phyloP scores from a whole-genome alignment of 2,888 invertebrate species.

The Drosophila incognita region DNA sequence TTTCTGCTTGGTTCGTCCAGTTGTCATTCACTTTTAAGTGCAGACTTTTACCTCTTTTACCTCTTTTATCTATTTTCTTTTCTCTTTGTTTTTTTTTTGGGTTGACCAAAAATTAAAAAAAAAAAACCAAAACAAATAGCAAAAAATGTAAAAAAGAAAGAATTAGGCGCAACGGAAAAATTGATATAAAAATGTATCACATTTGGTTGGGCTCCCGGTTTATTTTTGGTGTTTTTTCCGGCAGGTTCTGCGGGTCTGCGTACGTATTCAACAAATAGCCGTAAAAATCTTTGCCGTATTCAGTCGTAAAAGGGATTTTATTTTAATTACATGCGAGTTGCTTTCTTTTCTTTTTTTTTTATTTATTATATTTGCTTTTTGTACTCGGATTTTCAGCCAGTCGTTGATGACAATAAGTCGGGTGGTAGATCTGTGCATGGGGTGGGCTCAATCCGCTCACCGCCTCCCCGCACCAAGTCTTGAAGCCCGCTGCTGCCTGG shows the following conservation, averaged over 20 bases:
- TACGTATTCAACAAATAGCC: slow-evolving; percentile 62
- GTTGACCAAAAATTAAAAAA: slow-evolving; percentile 23
- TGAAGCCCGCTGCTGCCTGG: slow-evolving; percentile 13
- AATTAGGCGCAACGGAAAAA: slow-evolving; percentile 49
- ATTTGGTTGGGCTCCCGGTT: slow-evolving; percentile 31
- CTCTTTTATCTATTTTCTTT: slow-evolving; percentile 9
- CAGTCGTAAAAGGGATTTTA: slow-evolving; percentile 72
- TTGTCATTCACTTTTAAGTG: slow-evolving; percentile 33
- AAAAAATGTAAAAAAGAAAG: neutral
- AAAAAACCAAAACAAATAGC: neutral
- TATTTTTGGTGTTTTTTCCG: slow-evolving; percentile 36
- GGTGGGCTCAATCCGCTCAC: neutral
- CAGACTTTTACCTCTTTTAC: neutral
- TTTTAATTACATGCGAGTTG: slow-evolving; percentile 76
- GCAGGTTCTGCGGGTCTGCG: slow-evolving; percentile 61
- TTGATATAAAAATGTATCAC: slow-evolving; percentile 63
- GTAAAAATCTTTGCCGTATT: slow-evolving; percentile 69
- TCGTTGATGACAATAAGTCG: slow-evolving; percentile 67
- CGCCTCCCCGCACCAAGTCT: neutral
- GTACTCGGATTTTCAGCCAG: slow-evolving; percentile 47
- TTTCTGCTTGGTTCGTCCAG: slow-evolving; percentile 6
- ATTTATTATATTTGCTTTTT: slow-evolving; percentile 15
- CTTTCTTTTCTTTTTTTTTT: slow-evolving; percentile 14
- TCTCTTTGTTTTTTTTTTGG: neutral
- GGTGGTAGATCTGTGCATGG: slow-evolving; percentile 30